phyloP scores from a whole-genome alignment of 2,888 invertebrate species.

The Epinotia nisella region DNA sequence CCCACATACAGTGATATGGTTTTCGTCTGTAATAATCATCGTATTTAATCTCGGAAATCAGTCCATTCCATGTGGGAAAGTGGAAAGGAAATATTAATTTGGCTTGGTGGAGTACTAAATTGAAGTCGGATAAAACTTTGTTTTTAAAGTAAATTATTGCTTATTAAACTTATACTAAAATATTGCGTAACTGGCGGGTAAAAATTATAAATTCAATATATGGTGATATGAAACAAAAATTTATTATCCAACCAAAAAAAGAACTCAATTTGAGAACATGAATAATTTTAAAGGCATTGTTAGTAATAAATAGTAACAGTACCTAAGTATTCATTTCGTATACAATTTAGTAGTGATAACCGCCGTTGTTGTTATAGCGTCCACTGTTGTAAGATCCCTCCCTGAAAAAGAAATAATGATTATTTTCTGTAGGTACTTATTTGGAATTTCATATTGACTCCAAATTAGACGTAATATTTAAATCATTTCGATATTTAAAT shows the following conservation, averaged over 20 bases:
- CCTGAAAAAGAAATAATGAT: conserved; percentile 16
- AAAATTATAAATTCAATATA: background rate
- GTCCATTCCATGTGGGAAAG: too few relatives aligned
- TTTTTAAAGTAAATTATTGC: too few relatives aligned
- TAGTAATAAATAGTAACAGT: background rate
- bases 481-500: too few relatives aligned
- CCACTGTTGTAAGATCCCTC: conserved; percentile 58
- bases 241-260: conserved; percentile 16
- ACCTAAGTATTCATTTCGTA: conserved; percentile 52
- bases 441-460: too few relatives aligned
- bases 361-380: conserved; percentile 55
- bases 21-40: too few relatives aligned
- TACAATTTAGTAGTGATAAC: conserved; percentile 60
- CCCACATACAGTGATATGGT: too few relatives aligned
- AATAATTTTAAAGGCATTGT: conserved; percentile 1
- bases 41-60: too few relatives aligned
- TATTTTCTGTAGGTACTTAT: background rate
- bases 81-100: too few relatives aligned
- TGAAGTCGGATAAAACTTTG: too few relatives aligned
- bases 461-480: too few relatives aligned
- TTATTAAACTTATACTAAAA: too few relatives aligned
- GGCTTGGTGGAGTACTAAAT: too few relatives aligned
- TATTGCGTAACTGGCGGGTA: background rate
- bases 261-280: background rate
- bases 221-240: background rate